Percentiles rank a stretch among this genome's conserved stretches.
Conservation (phyloP, 2,888 invertebrate species). For the Drosophila percnosoma region DNA sequence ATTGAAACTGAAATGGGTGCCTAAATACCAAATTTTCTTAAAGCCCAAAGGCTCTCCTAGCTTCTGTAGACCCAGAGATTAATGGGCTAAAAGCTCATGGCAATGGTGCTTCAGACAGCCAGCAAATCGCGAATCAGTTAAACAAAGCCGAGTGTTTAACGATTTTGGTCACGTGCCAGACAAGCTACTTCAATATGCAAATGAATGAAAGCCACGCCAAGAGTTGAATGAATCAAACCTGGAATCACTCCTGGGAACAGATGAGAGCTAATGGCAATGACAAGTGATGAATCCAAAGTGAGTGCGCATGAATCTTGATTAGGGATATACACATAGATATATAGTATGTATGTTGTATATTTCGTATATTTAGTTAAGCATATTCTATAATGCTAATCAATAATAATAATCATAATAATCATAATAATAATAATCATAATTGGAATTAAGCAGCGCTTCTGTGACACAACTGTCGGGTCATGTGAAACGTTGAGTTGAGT, state of each 20-base stretch:
- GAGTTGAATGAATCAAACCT: neutral
- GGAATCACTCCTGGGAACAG: neutral
- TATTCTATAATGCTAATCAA: slow-evolving; percentile 74
- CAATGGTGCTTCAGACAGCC: neutral
- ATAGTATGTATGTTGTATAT: slow-evolving; percentile 69
- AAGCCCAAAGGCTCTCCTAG: neutral
- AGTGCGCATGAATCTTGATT: neutral
- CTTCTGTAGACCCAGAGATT: neutral
- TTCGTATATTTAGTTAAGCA: slow-evolving; percentile 81
- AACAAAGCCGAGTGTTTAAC: neutral
- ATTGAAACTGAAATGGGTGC: fast-evolving
- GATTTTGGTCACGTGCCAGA: slow-evolving; percentile 4
- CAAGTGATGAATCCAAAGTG: neutral
- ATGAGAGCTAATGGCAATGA: neutral
- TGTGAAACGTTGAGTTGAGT: slow-evolving; percentile 39
- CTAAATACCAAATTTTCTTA: neutral
- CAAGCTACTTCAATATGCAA: neutral
- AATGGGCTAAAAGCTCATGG: neutral
- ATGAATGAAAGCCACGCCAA: neutral
- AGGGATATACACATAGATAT: slow-evolving; percentile 4
- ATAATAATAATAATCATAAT: slow-evolving; percentile 45
- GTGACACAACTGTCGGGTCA: slow-evolving; percentile 42
- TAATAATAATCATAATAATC: slow-evolving; percentile 58
- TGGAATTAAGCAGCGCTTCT: slow-evolving; percentile 60
- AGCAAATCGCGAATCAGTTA: neutral